Conservation (phyloP, 2,888 invertebrate genomes). For the Itoplectis maculator region DNA sequence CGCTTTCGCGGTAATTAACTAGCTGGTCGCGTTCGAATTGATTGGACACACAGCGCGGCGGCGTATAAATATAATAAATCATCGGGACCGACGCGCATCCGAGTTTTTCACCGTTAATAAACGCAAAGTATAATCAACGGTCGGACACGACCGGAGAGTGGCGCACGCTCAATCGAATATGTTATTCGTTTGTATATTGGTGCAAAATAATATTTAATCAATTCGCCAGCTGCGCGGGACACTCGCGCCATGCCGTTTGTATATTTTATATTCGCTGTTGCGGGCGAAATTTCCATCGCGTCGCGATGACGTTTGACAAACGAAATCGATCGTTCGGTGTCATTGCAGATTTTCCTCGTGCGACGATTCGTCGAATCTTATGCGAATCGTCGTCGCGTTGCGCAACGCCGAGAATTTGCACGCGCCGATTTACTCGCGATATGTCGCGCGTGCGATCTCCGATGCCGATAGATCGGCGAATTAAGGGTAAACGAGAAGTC, state of each 20-base stretch:
- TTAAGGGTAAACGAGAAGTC: constrained; percentile 68
- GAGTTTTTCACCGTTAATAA: constrained; percentile 17
- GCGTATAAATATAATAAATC: constrained; percentile 42
- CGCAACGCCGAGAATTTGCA: constrained; percentile 57
- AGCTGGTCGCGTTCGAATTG: not conserved
- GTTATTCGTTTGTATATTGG: constrained; percentile 61
- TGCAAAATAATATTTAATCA: constrained; percentile 56
- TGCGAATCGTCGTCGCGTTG: constrained; percentile 50
- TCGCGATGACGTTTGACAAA: constrained; percentile 15
- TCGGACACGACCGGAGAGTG: too few relatives aligned
- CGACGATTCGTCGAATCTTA: constrained; percentile 17
- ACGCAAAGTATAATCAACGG: constrained; percentile 39
- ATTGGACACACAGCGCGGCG: constrained; percentile 21
- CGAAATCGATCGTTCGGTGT: not conserved
- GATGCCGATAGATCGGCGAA: constrained; percentile 64
- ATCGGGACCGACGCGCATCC: constrained; percentile 10
- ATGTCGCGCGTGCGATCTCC: constrained; percentile 19
- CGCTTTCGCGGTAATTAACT: constrained; percentile 33
- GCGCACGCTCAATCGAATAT: constrained; percentile 44
- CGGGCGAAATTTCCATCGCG: not conserved
- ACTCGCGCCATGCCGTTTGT: too few relatives aligned
- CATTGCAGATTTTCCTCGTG: not conserved
- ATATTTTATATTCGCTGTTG: constrained; percentile 4
- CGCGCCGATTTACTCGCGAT: constrained; percentile 65
- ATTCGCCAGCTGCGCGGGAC: constrained; percentile 22